These are phyloP conservation scores for Enoplolaimus lenunculus DNA, from an alignment of 2,888 invertebrate species.

Conservation along the genomic window DNA sequence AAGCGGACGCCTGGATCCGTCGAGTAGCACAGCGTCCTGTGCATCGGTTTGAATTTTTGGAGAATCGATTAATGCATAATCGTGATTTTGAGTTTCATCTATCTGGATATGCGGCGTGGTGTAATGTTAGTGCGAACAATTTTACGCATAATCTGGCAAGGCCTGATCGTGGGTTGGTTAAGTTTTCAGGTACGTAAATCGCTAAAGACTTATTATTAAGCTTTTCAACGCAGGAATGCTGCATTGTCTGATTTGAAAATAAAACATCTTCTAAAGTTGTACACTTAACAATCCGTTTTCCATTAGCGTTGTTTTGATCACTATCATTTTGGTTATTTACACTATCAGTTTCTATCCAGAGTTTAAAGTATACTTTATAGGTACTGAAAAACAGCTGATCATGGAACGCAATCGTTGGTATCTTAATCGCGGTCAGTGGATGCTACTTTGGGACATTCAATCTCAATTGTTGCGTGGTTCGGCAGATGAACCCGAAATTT, in stretches of 20 bases:
- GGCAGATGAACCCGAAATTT: neutral
- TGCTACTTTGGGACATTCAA: conserved; percentile 24
- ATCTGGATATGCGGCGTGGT: conserved; percentile 80
- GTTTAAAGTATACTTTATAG: no score
- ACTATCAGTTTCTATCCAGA: no score
- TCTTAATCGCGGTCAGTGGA: conserved; percentile 36
- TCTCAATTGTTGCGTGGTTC: neutral
- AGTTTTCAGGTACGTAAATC: conserved; percentile 45
- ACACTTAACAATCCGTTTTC: no score
- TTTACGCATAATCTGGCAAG: conserved; percentile 71
- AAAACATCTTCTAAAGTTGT: no score
- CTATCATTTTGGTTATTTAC: no score
- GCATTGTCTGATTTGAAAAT: no score
- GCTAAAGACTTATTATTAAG: neutral
- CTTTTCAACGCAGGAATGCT: neutral
- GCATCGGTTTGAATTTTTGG: conserved; percentile 30
- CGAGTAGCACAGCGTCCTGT: neutral
- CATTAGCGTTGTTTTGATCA: no score
- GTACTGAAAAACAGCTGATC: conserved; percentile 88
- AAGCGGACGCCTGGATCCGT: neutral
- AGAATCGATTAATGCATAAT: conserved; percentile 59
- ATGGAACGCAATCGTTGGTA: conserved; percentile 49
- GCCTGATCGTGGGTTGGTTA: conserved; percentile 55
- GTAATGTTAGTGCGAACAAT: conserved; percentile 68
- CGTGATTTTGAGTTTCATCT: conserved; percentile 65